A percentile compares a stretch with the other conserved stretches of the same genome.
Conservation (phyloP, 2,797 vertebrate genomes). For the Buceros bicornis region DNA sequence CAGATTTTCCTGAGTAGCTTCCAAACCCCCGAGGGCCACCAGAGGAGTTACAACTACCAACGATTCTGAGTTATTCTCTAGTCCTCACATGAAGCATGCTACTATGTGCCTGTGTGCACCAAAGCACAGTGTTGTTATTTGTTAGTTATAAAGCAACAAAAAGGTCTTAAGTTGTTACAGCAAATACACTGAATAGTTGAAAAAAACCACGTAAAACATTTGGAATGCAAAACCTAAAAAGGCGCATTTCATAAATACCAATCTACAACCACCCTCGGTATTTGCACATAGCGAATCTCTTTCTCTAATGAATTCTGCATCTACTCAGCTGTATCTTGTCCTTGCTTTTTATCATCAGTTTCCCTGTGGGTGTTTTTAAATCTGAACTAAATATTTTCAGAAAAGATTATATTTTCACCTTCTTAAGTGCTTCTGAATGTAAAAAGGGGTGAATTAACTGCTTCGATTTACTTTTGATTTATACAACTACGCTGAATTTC, state of each 20-base stretch:
- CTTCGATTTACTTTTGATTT: background rate
- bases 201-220: background rate
- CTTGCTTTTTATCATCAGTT: background rate
- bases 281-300: background rate
- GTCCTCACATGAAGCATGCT: background rate
- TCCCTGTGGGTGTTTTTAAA: background rate
- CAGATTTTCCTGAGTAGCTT: background rate
- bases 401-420: background rate
- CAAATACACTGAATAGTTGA: background rate
- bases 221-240: background rate
- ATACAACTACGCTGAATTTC: background rate
- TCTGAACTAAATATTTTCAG: background rate
- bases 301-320: background rate
- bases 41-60: background rate
- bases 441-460: background rate
- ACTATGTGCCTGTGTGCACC: background rate
- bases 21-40: background rate
- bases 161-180: background rate
- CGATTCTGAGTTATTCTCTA: background rate
- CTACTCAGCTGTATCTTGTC: background rate
- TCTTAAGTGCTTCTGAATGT: background rate
- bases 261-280: background rate
- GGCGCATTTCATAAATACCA: background rate
- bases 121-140: background rate
- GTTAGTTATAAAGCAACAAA: background rate